These are phyloP conservation scores for Elysia crispata DNA, from an alignment of 2,888 invertebrate genomes.

Conservation along the genomic window DNA sequence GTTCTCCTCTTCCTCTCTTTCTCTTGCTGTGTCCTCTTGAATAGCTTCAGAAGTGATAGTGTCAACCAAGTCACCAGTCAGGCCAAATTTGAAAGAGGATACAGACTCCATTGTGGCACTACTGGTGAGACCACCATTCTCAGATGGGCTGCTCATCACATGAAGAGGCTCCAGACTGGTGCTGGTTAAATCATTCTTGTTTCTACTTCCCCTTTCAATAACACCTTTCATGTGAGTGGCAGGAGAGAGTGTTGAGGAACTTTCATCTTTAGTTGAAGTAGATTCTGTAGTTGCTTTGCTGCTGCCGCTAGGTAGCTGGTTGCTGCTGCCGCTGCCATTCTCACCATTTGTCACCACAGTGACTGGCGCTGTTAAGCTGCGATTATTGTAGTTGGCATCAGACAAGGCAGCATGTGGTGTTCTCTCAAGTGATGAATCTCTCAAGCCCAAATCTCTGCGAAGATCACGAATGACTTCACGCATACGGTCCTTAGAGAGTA, in stretches of 20 bases:
- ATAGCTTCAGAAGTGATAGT: slow-evolving; percentile 46
- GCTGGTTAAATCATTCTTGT: neutral
- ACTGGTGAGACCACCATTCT: neutral
- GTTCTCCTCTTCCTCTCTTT: slow-evolving; percentile 22
- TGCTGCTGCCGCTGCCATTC: neutral
- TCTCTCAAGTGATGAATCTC: slow-evolving; percentile 18
- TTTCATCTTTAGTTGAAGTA: neutral
- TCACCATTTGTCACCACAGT: neutral
- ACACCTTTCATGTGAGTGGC: neutral
- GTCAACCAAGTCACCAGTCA: slow-evolving; percentile 51
- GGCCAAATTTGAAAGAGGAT: slow-evolving; percentile 50
- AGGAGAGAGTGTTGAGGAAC: neutral
- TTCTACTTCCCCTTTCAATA: neutral
- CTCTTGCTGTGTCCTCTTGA: neutral
- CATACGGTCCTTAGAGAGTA: slow-evolving; percentile 66
- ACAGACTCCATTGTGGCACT: slow-evolving; percentile 22
- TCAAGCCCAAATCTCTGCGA: slow-evolving; percentile 67
- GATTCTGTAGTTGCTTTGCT: neutral
- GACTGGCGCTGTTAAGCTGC: neutral
- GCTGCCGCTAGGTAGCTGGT: neutral
- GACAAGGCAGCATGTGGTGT: slow-evolving; percentile 11
- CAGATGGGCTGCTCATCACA: neutral
- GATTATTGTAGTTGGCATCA: slow-evolving; percentile 36
- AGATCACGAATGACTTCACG: slow-evolving; percentile 67
- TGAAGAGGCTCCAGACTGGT: neutral